These are phyloP conservation scores for Toxostoma redivivum DNA, from an alignment of 2,113 vertebrate species.

Conservation along the genomic window DNA sequence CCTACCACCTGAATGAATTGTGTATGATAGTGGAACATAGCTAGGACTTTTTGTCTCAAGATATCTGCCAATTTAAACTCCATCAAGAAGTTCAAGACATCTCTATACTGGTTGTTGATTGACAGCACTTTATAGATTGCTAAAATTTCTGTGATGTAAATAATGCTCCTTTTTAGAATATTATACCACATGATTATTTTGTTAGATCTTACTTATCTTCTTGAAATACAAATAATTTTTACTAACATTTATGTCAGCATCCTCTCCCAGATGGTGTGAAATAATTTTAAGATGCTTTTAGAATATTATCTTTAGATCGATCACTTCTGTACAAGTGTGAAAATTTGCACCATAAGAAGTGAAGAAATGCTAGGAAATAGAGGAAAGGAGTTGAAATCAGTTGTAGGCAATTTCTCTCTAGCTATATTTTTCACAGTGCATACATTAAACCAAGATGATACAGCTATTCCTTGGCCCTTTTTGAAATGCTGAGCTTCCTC, in stretches of 20 bases:
- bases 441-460: neutral
- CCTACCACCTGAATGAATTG: neutral
- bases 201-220: neutral
- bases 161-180: neutral
- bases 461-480: neutral
- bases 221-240: neutral
- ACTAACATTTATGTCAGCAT: neutral
- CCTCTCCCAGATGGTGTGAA: neutral
- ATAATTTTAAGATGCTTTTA: neutral
- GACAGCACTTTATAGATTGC: neutral
- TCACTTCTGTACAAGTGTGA: neutral
- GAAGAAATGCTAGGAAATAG: neutral
- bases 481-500: neutral
- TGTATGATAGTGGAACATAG: neutral
- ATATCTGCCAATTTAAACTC: neutral
- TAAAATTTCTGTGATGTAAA: neutral
- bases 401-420: neutral
- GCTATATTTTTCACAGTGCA: neutral
- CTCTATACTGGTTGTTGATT: neutral
- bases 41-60: neutral
- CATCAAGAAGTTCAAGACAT: neutral
- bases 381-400: neutral
- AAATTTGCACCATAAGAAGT: neutral
- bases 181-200: neutral
- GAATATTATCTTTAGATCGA: accelerated